Evolutionary conservation across 2,113 vertebrate species (phyloP), one percentile per base, ranked within the genome.

Genomic region (Anseranas semipalmata): DNA sequence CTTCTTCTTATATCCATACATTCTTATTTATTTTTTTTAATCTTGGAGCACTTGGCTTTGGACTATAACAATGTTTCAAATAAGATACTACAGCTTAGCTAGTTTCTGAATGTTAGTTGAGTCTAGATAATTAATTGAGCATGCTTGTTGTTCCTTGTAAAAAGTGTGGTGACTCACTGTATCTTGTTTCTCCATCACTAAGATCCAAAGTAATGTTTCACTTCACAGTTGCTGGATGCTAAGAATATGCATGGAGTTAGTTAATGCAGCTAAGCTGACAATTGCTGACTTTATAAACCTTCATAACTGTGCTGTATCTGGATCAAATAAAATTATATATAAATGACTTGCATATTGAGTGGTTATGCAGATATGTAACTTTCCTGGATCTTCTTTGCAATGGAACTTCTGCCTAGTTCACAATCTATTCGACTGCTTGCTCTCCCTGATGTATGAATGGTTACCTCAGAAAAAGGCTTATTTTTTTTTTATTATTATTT

Each of bases 341-440:
- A 1, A 84, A 41, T 28, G 8, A 21, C 53, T 74, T 70, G 22
- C 14, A 27, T n/a, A 5, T 1, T 10, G 55, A 62, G 22, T 15
- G 12, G 48, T 90, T 90, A 15, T 15, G 17, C 1, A 86, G 53
- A 32, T 15, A 58, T 32, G 35, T 41, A 83, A 60, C 18, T 62
- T 90, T 73, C 35, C 45, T 68, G 48, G 8, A 30, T 55, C 11
- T 2, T 39, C 22, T 35, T 66, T 58, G 12, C 24, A 39, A 33
- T 39, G 27, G 35, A 79, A 37, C 5, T 68, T 56, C 35, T 43
- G 65, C 22, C 2, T 27, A 43, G 27, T n/a, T 60, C 15, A 11
- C 4, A 0, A 2, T 18, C 63, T 63, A 4, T 24, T 75, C 30
- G 5, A 37, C 18, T 4, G 12, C 16, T 76, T 71, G 16, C 2